A percentile compares a stretch with the other conserved stretches of the same genome.
Conservation (phyloP, 2,888 invertebrate genomes). For the Panorpa germanica region DNA sequence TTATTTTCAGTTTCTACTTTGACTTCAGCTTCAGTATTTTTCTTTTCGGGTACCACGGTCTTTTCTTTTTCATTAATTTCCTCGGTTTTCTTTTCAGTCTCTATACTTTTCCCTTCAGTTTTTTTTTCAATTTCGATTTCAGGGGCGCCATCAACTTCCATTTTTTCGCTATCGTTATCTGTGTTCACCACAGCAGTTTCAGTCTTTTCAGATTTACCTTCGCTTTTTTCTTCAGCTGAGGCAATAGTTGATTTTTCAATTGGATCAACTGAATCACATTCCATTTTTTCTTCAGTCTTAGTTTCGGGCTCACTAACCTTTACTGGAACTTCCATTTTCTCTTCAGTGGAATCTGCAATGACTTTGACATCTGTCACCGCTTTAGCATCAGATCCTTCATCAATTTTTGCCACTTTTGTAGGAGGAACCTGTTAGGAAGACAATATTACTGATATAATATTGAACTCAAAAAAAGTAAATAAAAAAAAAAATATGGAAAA, state of each 20-base stretch:
- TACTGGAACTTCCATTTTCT: neutral
- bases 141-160: neutral
- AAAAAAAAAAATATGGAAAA: too few relatives aligned
- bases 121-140: neutral
- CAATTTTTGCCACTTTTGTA: neutral
- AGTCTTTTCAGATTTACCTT: too few relatives aligned
- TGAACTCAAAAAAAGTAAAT: too few relatives aligned
- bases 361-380: neutral
- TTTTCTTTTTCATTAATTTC: neutral
- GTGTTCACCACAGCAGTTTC: too few relatives aligned
- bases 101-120: neutral
- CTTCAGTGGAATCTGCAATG: neutral
- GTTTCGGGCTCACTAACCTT: neutral
- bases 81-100: neutral
- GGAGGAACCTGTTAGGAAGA: too few relatives aligned
- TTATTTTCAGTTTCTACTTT: neutral
- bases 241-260: too few relatives aligned
- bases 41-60: neutral
- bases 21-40: neutral
- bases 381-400: neutral
- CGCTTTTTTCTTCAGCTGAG: too few relatives aligned
- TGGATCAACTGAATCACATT: too few relatives aligned
- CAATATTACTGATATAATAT: too few relatives aligned
- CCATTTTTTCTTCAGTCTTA: constrained; percentile 1
- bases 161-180: neutral